phyloP scores from a whole-genome alignment of 2,797 vertebrate genomes.

The Crenuchus spilurus region DNA sequence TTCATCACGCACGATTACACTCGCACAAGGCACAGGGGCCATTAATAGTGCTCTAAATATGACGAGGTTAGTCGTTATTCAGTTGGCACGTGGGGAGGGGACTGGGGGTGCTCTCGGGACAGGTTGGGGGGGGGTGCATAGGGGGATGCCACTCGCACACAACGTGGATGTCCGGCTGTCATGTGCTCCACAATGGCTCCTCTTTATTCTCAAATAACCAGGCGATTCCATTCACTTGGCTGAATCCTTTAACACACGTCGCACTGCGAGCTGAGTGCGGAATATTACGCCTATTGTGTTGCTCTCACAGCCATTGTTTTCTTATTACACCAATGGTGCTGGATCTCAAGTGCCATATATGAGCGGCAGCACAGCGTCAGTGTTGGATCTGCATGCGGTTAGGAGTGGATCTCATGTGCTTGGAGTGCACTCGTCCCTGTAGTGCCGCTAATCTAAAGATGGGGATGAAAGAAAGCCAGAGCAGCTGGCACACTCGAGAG shows the following conservation, averaged over 20 bases:
- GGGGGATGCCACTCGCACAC: conserved; percentile 28
- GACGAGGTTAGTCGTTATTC: conserved; percentile 84
- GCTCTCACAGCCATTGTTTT: conserved; percentile 25
- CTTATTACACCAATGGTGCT: conserved; percentile 11
- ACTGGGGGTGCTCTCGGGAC: conserved; percentile 52
- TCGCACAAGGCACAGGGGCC: conserved; percentile 81
- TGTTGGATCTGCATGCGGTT: conserved; percentile 54
- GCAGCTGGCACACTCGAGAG: conserved; percentile 54
- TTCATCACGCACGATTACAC: conserved; percentile 93
- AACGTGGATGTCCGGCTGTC: conserved; percentile 20
- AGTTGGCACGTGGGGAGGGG: conserved; percentile 74
- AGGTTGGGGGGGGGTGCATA: conserved; percentile 25
- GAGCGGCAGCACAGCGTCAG: conserved; percentile 41
- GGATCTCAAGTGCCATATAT: conserved; percentile 36
- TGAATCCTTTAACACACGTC: conserved; percentile 5
- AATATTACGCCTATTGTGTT: not conserved
- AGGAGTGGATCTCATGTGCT: conserved; percentile 58
- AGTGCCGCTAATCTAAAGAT: conserved; percentile 66
- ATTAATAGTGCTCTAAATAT: conserved; percentile 82
- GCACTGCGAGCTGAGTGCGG: not conserved
- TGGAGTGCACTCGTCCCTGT: conserved; percentile 63
- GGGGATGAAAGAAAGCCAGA: conserved; percentile 58
- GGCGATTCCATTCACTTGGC: conserved; percentile 16
- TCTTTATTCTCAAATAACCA: conserved; percentile 33
- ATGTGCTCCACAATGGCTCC: not conserved